Evolutionary conservation across 2,797 vertebrate genomes (phyloP), one percentile per base, ranked within the genome.

Genomic region (Phoebastria nigripes): DNA sequence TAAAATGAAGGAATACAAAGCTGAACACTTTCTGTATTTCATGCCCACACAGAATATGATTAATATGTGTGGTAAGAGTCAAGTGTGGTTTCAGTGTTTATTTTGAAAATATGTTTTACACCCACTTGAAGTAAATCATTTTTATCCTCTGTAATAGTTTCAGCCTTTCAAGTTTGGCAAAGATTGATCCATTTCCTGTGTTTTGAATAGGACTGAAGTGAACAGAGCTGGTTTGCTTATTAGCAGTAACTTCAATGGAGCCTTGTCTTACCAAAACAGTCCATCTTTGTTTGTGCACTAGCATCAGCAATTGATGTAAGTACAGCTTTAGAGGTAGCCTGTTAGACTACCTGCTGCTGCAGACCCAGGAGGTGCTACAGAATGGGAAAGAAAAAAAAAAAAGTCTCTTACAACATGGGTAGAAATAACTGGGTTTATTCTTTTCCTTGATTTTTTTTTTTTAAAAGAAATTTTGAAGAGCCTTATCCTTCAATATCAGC

Each of bases 201-300:
- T 37, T 65, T 95, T 91, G 86, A 96, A 96, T 39, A 25, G 61
- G 73, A 79, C 56, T 71, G 56, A 91, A 95, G 54, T 66, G 92
- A 97, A 95, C 87, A 94, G 61, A 87, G 65, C 76, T 88, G 58
- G 90, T 86, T 90, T 89, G 85, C 88, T 93, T 91, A 94, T 86
- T 93, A 97, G 82, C 71, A 96, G 71, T 35, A 92, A 93, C 80
- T 95, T 98, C 96, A 97, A 95, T 87, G 87, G 61, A 91, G 87
- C 85, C 91, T 95, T 97, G 96, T 97, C 88, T 91, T 85, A 83
- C 90, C 70, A 79, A 95, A 97, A 97, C 95, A 98, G 96, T 93
- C 72, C 61, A 95, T 96, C 95, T 96, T 91, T 89, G 55, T 89
- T 88, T 96, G 93, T 94, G 73, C 42, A 52, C 39, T 44, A 87